Base-by-base conservation (phyloP, 2,797 vertebrate species). In the Columba guinea region DNA sequence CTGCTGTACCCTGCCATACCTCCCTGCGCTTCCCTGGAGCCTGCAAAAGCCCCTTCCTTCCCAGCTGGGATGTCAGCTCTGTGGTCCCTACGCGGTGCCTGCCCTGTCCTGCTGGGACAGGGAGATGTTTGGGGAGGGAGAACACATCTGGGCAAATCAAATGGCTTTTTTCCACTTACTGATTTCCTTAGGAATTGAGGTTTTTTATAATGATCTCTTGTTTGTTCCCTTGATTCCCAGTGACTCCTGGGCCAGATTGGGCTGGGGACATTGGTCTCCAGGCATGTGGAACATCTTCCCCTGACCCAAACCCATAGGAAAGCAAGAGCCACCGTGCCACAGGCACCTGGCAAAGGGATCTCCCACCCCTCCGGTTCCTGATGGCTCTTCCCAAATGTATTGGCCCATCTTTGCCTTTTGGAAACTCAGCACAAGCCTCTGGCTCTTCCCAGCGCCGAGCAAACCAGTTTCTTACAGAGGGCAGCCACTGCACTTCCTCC, bases 1-100 rank as follows among this genome's bases (percentile, higher is more conserved):
- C 52, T 32, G 30, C 62, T 6, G 2, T 64, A 46, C 58, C 46
- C 30, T 74, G 62, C 35, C 6, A 2, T 12, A 3, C 28, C 56
- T 81, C 32, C 64, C 28, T 5, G 6, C 13, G 63, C 30, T 77
- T 64, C 59, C 59, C 76, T 15, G 7, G 23, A 55, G 34, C 35
- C 46, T 60, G 84, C 73, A 52, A 68, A 68, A 76, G 49, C 35
- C 6, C 32, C 4, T 44, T 84, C 27, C 20, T 48, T 26, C 64
- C 56, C 52, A 53, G 39, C 76, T 51, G 67, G 78, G 41, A 27
- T 5, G 30, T 41, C 52, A 41, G 35, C 70, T 48, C 65, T 44
- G n/a, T 0, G 2, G 46, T 59, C 71, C 46, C 32, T 41, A 11
- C 3, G 0, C 1, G 0, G 19, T 6, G 26, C 41, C 75, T 34